Percentiles rank a stretch among this genome's conserved stretches.
Conservation (phyloP, 2,797 vertebrate species). For the Anisognathus igniventris region DNA sequence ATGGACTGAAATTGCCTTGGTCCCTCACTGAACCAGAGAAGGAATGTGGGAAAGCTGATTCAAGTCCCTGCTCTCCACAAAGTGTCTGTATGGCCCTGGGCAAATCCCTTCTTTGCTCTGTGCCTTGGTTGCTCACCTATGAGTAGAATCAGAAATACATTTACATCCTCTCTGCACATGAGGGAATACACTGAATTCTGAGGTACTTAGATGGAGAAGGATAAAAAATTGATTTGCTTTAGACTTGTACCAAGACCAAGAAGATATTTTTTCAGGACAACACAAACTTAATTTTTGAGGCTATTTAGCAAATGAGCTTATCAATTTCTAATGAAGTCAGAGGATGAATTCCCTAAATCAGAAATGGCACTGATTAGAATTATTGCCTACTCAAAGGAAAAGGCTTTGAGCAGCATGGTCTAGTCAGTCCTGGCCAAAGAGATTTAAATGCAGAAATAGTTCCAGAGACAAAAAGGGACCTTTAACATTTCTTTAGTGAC, state of each 20-base stretch:
- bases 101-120: neutral
- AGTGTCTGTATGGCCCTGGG: neutral
- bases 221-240: neutral
- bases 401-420: neutral
- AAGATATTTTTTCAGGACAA: neutral
- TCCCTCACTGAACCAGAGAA: slow-evolving; percentile 26
- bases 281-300: neutral
- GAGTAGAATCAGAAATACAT: neutral
- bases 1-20: neutral
- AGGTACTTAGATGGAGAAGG: neutral
- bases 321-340: neutral
- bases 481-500: neutral
- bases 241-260: neutral
- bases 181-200: neutral
- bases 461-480: neutral
- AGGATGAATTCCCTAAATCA: neutral
- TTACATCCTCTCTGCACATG: neutral
- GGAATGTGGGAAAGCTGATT: slow-evolving; percentile 37
- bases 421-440: neutral
- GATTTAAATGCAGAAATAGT: neutral
- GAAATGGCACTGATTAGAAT: neutral
- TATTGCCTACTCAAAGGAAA: neutral
- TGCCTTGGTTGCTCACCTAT: rapidly evolving
- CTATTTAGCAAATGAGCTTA: neutral
- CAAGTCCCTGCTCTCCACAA: neutral